These are phyloP conservation scores for Alitta virens DNA, from an alignment of 2,888 invertebrate species.

Conservation along the genomic window DNA sequence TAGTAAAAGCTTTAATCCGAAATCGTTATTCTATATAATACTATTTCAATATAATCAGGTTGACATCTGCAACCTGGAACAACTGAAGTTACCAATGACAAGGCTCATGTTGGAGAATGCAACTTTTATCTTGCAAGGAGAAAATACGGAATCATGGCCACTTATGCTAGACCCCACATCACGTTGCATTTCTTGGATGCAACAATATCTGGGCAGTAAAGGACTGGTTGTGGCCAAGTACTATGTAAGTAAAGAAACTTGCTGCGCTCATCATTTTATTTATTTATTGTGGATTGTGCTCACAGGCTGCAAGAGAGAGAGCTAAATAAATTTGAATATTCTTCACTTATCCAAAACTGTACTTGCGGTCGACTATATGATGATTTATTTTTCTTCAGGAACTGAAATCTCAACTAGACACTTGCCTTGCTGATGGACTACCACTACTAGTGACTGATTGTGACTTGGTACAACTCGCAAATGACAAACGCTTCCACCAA, in stretches of 20 bases:
- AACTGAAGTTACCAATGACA: conserved; percentile 45
- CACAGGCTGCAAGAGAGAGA: neutral
- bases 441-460: conserved; percentile 54
- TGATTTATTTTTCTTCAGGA: conserved; percentile 35
- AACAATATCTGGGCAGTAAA: conserved; percentile 36
- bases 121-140: conserved; percentile 52
- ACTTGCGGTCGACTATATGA: too few relatives aligned
- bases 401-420: conserved; percentile 54
- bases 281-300: too few relatives aligned
- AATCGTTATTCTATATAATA: too few relatives aligned
- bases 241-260: conserved; percentile 38
- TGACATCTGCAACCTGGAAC: conserved; percentile 46
- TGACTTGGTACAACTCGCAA: conserved; percentile 42
- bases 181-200: conserved; percentile 50
- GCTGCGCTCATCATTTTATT: too few relatives aligned
- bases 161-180: conserved; percentile 55
- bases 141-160: conserved; percentile 53
- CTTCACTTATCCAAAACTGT: too few relatives aligned
- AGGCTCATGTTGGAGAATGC: conserved; percentile 54
- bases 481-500: conserved; percentile 44
- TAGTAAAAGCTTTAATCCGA: too few relatives aligned
- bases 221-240: conserved; percentile 49
- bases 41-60: conserved; percentile 36
- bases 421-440: conserved; percentile 53
- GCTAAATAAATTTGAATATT: too few relatives aligned